Evolutionary conservation across 2,797 vertebrate species (phyloP).

Genomic region (Knipowitschia caucasica): DNA sequence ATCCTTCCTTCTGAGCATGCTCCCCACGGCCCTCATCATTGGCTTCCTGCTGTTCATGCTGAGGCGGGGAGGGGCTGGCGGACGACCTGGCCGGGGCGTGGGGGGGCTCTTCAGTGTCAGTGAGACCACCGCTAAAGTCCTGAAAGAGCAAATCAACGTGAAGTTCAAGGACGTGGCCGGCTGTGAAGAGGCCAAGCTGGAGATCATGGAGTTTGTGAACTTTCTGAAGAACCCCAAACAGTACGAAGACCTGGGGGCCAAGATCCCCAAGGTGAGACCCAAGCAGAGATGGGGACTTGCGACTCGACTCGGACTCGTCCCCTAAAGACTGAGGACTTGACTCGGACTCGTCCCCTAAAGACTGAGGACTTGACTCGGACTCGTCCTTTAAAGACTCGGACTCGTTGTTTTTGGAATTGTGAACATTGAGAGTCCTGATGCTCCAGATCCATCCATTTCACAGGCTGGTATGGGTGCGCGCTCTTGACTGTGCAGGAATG

Average conservation of each 20-base stretch:
- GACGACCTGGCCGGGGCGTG: slow-evolving; percentile 83
- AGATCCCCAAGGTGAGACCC: slow-evolving; percentile 88
- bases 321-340: no score
- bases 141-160: slow-evolving; percentile 89
- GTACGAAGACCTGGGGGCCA: slow-evolving; percentile 92
- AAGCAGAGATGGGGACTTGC: no score
- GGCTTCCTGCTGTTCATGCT: slow-evolving; percentile 86
- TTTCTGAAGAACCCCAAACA: slow-evolving; percentile 96
- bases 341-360: no score
- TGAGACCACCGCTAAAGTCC: slow-evolving; percentile 92
- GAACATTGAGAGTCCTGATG: no score
- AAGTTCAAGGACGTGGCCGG: slow-evolving; percentile 96
- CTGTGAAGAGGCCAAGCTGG: slow-evolving; percentile 93
- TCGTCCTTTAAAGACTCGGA: no score
- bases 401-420: no score
- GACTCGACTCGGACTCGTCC: no score
- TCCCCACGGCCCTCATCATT: slow-evolving; percentile 87
- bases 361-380: no score
- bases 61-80: slow-evolving; percentile 83
- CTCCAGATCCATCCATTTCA: no score
- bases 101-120: slow-evolving; percentile 92
- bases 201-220: slow-evolving; percentile 96
- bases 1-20: slow-evolving; percentile 87
- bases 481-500: no score
- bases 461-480: no score